phyloP scores from a whole-genome alignment of 2,113 vertebrate species.

The Pogonocichla stellata region DNA sequence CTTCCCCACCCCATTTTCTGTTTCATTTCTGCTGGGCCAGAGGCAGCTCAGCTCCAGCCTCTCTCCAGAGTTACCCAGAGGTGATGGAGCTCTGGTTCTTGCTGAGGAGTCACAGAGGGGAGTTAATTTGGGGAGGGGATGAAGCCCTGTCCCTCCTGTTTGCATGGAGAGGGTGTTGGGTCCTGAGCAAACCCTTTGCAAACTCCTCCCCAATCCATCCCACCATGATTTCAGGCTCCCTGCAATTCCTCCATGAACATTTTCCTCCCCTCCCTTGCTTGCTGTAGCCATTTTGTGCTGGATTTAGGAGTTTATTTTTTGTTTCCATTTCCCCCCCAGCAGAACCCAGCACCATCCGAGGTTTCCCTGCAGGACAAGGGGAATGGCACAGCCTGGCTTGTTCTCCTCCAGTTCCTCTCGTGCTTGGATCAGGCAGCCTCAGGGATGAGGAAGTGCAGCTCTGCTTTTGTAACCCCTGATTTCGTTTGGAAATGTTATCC shows the following conservation, averaged over 20 bases:
- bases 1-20: background rate
- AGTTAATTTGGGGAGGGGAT: background rate
- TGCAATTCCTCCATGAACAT: background rate
- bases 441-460: background rate
- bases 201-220: background rate
- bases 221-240: background rate
- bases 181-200: background rate
- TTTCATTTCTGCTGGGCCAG: background rate
- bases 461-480: background rate
- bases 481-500: slow-evolving; percentile 16
- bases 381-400: background rate
- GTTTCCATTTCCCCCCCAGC: background rate
- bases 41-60: background rate
- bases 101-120: background rate
- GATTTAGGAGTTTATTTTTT: background rate
- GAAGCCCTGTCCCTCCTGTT: fast-evolving
- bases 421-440: background rate
- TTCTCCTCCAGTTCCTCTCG: background rate
- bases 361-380: background rate
- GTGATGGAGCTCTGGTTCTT: background rate
- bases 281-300: background rate
- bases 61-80: background rate
- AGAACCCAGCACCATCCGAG: background rate
- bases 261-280: background rate
- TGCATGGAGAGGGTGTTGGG: fast-evolving